Base-by-base conservation (phyloP, 2,797 vertebrate genomes). In the Lagodon rhomboides region DNA sequence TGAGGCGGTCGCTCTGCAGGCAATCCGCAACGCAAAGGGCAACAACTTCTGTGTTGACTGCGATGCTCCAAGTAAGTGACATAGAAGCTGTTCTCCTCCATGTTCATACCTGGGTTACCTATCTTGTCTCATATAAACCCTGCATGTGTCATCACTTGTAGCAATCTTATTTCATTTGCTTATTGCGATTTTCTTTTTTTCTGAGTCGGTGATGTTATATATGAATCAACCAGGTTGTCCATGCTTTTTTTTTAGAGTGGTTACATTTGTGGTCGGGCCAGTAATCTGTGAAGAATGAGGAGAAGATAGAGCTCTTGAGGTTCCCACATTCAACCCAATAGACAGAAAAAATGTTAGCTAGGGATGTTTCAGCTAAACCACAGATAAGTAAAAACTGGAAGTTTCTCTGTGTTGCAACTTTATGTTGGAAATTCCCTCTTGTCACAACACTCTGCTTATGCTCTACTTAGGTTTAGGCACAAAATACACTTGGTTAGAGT, bases 31-130 rank as follows among this genome's bases (percentile, higher is more conserved):
- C 3, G 96, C 97, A 70, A 96, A 95, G 58, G 97, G 97, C 53
- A 98, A 98, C 93, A 96, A 95, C 30, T 94, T 95, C 91, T 98
- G 97, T 61, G 97, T 98, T 50, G 97, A 98, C 94, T 98, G 97
- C 0, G 96, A 96, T n/a, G 97, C 97, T 1, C 95, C 95, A 22
- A 98, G 97, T 98, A 80, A 96, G 97, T 95, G 47, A 50, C 47
- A 44, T 44, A 18, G 68, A 2, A 46, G 12, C 22, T 62, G 62
- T 49, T 67, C 22, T 46, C 17, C 23, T 44, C 6, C 25, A n/a
- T 22, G 8, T 61, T 8, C 11, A 15, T 51, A n/a, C 38, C 15
- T 13, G 17, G 46, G 22, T 75, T 44, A n/a, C 8, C 18, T 38
- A 58, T 43, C 50, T 30, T 9, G 5, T 55, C 30, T 53, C 8